These are phyloP conservation scores for Parthenolecanium corni DNA, from an alignment of 2,888 invertebrate species.

Conservation along the genomic window DNA sequence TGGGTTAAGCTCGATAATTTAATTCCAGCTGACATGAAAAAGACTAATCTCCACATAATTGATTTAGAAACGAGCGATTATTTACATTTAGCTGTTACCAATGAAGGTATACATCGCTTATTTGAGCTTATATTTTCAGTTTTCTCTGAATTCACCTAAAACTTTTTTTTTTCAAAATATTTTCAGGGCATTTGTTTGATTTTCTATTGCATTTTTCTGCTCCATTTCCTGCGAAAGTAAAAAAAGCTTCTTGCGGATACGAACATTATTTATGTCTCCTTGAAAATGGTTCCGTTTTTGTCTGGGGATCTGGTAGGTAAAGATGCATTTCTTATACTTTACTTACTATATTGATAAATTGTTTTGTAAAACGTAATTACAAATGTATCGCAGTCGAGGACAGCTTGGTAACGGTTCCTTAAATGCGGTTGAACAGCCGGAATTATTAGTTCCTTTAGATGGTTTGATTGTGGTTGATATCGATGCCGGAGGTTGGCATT, in stretches of 20 bases:
- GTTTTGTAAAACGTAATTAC: not conserved
- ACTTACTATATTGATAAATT: not conserved
- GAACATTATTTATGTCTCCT: slow-evolving; percentile 68
- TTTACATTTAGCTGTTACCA: slow-evolving; percentile 42
- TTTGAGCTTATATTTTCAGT: not conserved
- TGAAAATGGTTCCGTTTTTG: slow-evolving; percentile 58
- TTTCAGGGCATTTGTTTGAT: slow-evolving; percentile 47
- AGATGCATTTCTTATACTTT: not conserved
- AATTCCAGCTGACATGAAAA: slow-evolving; percentile 23
- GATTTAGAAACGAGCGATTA: slow-evolving; percentile 41
- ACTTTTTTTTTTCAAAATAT: no score
- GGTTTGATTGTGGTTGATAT: slow-evolving; percentile 61
- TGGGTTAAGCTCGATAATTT: slow-evolving; percentile 32
- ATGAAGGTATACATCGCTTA: slow-evolving; percentile 32
- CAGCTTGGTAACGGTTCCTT: slow-evolving; percentile 73
- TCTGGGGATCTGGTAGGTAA: slow-evolving; percentile 75
- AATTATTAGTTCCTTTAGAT: slow-evolving; percentile 56
- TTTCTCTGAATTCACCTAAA: no score
- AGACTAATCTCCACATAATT: slow-evolving; percentile 35
- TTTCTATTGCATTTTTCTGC: slow-evolving; percentile 49
- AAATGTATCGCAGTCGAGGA: slow-evolving; percentile 53
- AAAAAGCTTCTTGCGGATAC: slow-evolving; percentile 61
- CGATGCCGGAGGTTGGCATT: slow-evolving; percentile 79
- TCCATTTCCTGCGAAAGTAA: slow-evolving; percentile 44
- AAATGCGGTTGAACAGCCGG: slow-evolving; percentile 51